Percentiles rank a stretch among this genome's conserved stretches.
Evolutionary conservation across 2,888 invertebrate species (phyloP).

Genomic region (Netelia virgata): DNA sequence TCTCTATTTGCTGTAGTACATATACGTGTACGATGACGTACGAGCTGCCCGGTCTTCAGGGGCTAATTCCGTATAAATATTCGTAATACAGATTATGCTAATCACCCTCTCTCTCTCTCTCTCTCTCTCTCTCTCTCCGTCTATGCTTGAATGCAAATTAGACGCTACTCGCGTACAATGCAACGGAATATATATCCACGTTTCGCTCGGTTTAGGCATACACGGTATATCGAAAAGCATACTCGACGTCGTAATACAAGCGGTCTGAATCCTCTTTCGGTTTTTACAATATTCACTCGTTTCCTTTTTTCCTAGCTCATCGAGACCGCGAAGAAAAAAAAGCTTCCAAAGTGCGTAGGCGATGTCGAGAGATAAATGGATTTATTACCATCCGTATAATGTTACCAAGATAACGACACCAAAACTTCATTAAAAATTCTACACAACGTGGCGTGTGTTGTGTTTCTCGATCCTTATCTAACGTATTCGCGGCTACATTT

Average conservation of each 20-base stretch:
- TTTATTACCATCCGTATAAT: slow-evolving; percentile 46
- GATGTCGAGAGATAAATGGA: slow-evolving; percentile 48
- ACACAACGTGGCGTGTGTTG: background rate
- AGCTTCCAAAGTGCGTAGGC: slow-evolving; percentile 38
- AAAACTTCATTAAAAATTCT: slow-evolving; percentile 47
- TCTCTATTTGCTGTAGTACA: background rate
- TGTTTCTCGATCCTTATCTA: slow-evolving; percentile 28
- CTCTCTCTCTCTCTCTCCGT: slow-evolving; percentile 1
- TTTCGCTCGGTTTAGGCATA: slow-evolving; percentile 12
- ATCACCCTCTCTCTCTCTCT: slow-evolving; percentile 74
- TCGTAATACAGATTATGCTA: slow-evolving; percentile 85
- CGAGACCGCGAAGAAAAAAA: slow-evolving; percentile 19
- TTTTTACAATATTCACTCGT: slow-evolving; percentile 22
- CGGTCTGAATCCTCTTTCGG: slow-evolving; percentile 2
- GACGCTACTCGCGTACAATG: slow-evolving; percentile 71
- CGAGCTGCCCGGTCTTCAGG: slow-evolving; percentile 77
- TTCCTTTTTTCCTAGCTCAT: slow-evolving; percentile 46
- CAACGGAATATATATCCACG: slow-evolving; percentile 29
- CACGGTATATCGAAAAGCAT: slow-evolving; percentile 16
- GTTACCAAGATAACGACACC: slow-evolving; percentile 26
- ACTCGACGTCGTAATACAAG: slow-evolving; percentile 33
- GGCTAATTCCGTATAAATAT: slow-evolving; percentile 85
- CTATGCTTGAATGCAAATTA: slow-evolving; percentile 82
- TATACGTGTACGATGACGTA: slow-evolving; percentile 78
- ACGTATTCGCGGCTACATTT: slow-evolving; percentile 24